A percentile compares a stretch with the other conserved stretches of the same genome.
These are phyloP conservation scores for Leucoraja ocellata DNA, from an alignment of 2,797 vertebrate genomes.

Conservation along the genomic window DNA sequence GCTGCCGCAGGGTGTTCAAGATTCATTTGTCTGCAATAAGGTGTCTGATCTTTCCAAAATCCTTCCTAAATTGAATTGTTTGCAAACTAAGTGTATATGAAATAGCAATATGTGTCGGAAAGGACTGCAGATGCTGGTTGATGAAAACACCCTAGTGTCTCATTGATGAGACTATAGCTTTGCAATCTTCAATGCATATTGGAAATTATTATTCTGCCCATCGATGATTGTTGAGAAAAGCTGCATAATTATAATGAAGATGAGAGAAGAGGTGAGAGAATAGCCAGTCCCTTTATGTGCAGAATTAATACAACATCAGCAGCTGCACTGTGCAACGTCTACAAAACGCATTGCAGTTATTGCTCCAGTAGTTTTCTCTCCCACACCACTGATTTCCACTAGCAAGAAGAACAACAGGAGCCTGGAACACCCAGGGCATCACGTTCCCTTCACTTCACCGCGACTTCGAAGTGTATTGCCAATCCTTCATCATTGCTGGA, in stretches of 20 bases:
- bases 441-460: too few species aligned
- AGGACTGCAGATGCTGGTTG: too few species aligned
- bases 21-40: background rate
- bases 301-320: too few species aligned
- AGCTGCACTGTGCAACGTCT: too few species aligned
- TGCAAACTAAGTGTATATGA: background rate
- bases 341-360: too few species aligned
- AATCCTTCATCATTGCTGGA: too few species aligned
- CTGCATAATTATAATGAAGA: background rate
- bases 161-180: background rate
- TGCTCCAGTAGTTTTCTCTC: too few species aligned
- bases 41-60: background rate
- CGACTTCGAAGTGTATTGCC: too few species aligned
- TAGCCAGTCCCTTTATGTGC: background rate
- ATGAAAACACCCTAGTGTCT: background rate
- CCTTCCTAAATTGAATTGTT: background rate
- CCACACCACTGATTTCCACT: too few species aligned
- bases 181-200: background rate
- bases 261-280: background rate
- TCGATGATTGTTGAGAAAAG: background rate
- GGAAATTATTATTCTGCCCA: background rate
- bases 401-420: too few species aligned
- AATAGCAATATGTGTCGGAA: too few species aligned
- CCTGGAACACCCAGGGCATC: too few species aligned
- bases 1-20: background rate